phyloP scores from a whole-genome alignment of 1,140 invertebrate species.

The Rhagoletis zephyria region DNA sequence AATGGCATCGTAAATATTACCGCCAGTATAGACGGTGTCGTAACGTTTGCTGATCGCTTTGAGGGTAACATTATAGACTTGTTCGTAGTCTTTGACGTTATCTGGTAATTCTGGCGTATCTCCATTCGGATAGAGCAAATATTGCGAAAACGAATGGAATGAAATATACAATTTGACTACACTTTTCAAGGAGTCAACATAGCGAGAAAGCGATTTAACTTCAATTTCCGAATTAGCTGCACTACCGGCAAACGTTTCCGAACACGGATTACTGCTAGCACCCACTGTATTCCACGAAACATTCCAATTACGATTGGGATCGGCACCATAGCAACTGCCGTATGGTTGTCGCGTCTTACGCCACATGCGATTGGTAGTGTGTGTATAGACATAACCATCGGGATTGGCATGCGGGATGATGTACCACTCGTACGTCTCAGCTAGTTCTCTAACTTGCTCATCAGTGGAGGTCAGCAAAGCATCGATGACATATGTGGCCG shows the following conservation, averaged over 20 bases:
- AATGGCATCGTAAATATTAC: constrained; percentile 75
- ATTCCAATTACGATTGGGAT: constrained; percentile 82
- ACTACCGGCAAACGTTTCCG: constrained; percentile 77
- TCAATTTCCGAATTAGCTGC: constrained; percentile 79
- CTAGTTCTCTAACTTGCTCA: constrained; percentile 72
- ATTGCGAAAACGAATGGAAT: constrained; percentile 75
- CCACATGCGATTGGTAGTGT: constrained; percentile 77
- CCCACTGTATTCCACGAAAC: constrained; percentile 79
- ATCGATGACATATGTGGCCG: constrained; percentile 78
- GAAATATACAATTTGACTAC: constrained; percentile 74
- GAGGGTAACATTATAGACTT: constrained; percentile 71
- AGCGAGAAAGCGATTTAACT: constrained; percentile 74
- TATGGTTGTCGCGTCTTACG: constrained; percentile 78
- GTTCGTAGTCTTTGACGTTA: constrained; percentile 63
- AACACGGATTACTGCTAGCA: constrained; percentile 76
- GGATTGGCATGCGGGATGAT: constrained; percentile 82
- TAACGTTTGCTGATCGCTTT: constrained; percentile 72
- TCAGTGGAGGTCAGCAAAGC: constrained; percentile 75
- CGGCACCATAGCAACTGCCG: constrained; percentile 76
- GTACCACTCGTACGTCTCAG: constrained; percentile 81
- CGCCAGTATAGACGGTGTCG: constrained; percentile 74
- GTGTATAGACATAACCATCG: constrained; percentile 80
- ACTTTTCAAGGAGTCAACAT: constrained; percentile 68
- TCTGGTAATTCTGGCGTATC: constrained; percentile 66
- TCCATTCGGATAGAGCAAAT: constrained; percentile 73